phyloP scores from a whole-genome alignment of 2,888 invertebrate genomes.

The Deroplatys truncata region DNA sequence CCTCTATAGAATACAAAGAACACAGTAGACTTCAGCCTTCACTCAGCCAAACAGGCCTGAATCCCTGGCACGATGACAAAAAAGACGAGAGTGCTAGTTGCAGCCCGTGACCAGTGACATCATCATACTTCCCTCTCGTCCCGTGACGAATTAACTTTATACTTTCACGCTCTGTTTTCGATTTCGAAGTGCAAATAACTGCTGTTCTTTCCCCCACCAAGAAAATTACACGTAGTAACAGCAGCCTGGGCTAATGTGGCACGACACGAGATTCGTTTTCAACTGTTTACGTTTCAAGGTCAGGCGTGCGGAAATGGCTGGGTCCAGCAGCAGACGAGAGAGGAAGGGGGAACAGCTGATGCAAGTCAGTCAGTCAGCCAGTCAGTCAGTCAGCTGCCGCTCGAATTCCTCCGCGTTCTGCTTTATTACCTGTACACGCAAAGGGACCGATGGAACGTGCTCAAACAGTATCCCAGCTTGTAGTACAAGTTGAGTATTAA shows the following conservation, averaged over 20 bases:
- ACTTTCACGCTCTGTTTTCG: not conserved
- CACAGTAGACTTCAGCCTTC: too few species aligned
- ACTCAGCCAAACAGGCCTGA: too few species aligned
- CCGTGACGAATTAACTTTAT: not conserved
- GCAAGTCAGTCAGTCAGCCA: not conserved
- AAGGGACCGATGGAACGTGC: not conserved
- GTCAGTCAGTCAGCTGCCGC: not conserved
- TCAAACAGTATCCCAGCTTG: not conserved
- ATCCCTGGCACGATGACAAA: too few species aligned
- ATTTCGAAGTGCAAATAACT: not conserved
- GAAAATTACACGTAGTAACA: not conserved
- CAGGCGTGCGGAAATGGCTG: not conserved
- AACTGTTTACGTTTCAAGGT: not conserved
- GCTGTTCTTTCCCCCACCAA: not conserved
- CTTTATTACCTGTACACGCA: not conserved
- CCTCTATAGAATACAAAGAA: too few species aligned
- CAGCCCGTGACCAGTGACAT: not conserved
- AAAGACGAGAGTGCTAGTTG: not conserved
- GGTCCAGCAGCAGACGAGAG: not conserved
- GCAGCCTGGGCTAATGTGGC: not conserved
- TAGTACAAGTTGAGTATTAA: not conserved
- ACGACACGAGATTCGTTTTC: not conserved
- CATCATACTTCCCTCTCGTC: not conserved
- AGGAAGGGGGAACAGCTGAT: not conserved
- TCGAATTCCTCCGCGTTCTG: not conserved